A percentile compares a stretch with the other conserved stretches of the same genome.
phyloP scores from a whole-genome alignment of 2,113 vertebrate genomes.

The Lynx canadensis region DNA sequence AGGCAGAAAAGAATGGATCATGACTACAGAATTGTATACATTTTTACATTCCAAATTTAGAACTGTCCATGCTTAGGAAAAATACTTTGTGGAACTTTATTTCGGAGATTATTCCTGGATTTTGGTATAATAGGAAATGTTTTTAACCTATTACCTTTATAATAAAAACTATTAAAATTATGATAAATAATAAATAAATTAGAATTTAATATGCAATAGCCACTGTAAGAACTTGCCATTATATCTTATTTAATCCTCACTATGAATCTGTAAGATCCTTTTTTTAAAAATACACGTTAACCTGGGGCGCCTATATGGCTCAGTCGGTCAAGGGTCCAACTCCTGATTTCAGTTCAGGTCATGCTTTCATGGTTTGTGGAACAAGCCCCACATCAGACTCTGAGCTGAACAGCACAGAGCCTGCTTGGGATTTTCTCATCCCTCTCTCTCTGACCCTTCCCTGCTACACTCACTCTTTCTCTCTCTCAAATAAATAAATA shows the following conservation, averaged over 20 bases:
- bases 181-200: neutral
- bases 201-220: neutral
- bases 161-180: conserved; percentile 13
- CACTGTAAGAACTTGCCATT: neutral
- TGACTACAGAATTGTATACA: neutral
- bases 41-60: neutral
- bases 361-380: too few species aligned
- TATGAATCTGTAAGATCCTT: neutral
- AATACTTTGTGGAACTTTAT: neutral
- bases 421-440: too few species aligned
- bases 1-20: conserved; percentile 12
- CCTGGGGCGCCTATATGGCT: too few species aligned
- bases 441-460: too few species aligned
- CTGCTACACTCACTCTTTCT: too few species aligned
- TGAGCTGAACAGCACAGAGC: too few species aligned
- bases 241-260: neutral
- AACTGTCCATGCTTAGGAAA: neutral
- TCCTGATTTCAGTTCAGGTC: too few species aligned
- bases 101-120: neutral
- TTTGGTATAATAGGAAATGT: conserved; percentile 2
- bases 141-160: neutral
- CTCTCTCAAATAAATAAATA: too few species aligned
- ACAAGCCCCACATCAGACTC: too few species aligned
- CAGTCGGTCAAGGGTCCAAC: too few species aligned
- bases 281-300: neutral